Evolutionary conservation across 2,888 invertebrate species (phyloP).

Genomic region (Hypomecis punctinalis): DNA sequence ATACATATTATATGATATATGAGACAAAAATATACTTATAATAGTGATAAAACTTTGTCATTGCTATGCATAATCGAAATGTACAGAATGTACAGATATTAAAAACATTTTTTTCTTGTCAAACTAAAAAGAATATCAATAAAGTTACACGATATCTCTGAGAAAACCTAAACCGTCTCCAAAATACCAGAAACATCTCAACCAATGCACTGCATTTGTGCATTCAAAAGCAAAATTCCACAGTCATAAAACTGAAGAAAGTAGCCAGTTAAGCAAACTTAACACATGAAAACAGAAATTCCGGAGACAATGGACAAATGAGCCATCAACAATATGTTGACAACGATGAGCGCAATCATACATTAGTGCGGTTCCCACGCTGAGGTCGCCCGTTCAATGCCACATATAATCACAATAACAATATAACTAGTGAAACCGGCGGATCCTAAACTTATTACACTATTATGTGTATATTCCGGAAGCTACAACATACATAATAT

Average conservation of each 20-base stretch:
- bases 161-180: not conserved
- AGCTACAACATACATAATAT: conserved; percentile 30
- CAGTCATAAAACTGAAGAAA: not conserved
- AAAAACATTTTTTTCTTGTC: no score
- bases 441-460: conserved; percentile 53
- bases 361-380: conserved; percentile 47
- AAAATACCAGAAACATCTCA: not conserved
- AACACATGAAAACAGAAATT: conserved; percentile 2
- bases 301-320: conserved; percentile 15
- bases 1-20: no score
- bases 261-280: not conserved
- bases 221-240: not conserved
- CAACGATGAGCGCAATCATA: conserved; percentile 16
- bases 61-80: no score
- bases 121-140: no score
- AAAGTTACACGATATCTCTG: not conserved
- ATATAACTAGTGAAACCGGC: conserved; percentile 47
- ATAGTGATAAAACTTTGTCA: no score
- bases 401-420: conserved; percentile 47
- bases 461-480: conserved; percentile 38
- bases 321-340: conserved; percentile 20
- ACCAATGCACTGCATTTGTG: not conserved
- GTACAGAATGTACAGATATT: no score
- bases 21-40: no score
- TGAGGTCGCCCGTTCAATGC: conserved; percentile 52